Evolutionary conservation across 2,797 vertebrate genomes (phyloP).

Genomic region (Galagoides demidoff): DNA sequence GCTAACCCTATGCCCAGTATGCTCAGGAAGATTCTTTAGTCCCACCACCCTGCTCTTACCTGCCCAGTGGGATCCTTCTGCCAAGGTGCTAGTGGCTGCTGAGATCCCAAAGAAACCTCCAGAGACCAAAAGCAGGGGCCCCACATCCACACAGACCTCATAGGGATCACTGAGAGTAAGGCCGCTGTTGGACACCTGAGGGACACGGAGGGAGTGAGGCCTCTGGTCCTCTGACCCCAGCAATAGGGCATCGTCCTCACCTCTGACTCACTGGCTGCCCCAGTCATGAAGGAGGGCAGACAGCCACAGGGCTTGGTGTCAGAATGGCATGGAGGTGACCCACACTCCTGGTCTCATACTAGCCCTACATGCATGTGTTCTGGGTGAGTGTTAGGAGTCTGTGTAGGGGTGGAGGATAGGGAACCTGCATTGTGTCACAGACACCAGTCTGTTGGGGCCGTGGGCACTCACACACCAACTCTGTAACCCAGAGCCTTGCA

Average conservation of each 20-base stretch:
- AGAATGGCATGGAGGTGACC: background rate
- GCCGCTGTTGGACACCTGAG: slow-evolving; percentile 68
- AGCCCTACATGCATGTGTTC: background rate
- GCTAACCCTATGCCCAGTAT: background rate
- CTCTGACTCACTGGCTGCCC: background rate
- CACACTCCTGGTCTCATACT: fast-evolving
- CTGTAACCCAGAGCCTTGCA: background rate
- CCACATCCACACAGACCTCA: slow-evolving; percentile 69
- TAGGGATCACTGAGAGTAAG: slow-evolving; percentile 49
- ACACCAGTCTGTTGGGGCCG: background rate
- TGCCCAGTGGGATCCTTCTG: slow-evolving; percentile 58
- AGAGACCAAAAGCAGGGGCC: slow-evolving; percentile 72
- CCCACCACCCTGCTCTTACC: background rate
- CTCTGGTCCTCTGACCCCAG: background rate
- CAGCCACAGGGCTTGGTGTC: background rate
- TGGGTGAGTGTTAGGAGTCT: background rate
- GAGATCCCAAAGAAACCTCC: slow-evolving; percentile 83
- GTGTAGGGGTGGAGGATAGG: background rate
- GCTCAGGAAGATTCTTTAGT: background rate
- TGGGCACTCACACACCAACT: background rate
- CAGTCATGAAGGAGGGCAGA: background rate
- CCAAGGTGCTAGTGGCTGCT: slow-evolving; percentile 75
- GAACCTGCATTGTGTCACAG: background rate
- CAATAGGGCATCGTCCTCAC: background rate
- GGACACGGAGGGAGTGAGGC: background rate